These are phyloP conservation scores for Tachuris rubrigastra DNA, from an alignment of 2,113 vertebrate genomes.

Conservation along the genomic window DNA sequence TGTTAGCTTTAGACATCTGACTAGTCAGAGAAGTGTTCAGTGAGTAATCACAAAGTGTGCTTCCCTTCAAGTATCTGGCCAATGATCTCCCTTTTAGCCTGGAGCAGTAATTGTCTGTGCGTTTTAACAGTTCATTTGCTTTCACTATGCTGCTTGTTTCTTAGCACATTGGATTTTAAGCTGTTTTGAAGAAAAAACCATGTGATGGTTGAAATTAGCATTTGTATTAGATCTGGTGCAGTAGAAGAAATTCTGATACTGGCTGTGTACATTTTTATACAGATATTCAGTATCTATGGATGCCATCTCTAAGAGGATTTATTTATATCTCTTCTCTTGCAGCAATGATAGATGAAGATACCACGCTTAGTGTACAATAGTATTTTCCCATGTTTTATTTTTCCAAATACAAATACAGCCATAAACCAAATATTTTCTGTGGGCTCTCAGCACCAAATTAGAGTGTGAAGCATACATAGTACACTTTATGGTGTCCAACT, in stretches of 20 bases:
- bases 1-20: not conserved
- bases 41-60: not conserved
- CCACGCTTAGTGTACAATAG: not conserved
- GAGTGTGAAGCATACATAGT: not conserved
- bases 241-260: not conserved
- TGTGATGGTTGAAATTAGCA: not conserved
- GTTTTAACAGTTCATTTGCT: constrained; percentile 52
- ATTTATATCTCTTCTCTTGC: not conserved
- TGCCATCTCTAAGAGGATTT: not conserved
- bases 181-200: constrained; percentile 13
- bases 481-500: not conserved
- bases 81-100: constrained; percentile 20
- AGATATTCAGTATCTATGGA: not conserved
- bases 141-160: constrained; percentile 8
- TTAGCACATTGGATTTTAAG: not conserved
- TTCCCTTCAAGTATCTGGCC: constrained; percentile 3
- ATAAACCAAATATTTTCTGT: not conserved
- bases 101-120: constrained; percentile 23
- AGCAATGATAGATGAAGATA: not conserved
- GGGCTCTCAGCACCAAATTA: not conserved
- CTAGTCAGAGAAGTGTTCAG: not conserved
- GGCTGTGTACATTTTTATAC: not conserved
- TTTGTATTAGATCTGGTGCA: not conserved
- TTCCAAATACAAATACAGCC: not conserved
- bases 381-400: not conserved